Conservation (phyloP, 1,140 invertebrate genomes). For the Callitettix versicolor region DNA sequence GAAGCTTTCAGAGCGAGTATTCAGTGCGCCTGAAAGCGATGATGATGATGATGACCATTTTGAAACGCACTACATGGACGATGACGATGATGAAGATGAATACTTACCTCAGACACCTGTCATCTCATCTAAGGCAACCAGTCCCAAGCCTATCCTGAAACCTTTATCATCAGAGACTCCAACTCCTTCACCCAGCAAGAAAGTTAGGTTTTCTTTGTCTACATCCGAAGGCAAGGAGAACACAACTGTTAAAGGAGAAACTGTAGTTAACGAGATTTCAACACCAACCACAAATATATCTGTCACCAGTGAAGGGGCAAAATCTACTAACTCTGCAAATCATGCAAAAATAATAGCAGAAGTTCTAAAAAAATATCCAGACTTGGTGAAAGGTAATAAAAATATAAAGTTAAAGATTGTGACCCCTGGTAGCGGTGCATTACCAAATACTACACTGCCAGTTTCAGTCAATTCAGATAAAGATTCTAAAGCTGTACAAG, state of each 20-base stretch:
- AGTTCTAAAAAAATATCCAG: conserved; percentile 64
- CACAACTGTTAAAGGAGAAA: not conserved
- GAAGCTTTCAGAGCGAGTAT: not conserved
- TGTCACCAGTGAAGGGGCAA: not conserved
- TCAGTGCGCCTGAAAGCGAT: conserved; percentile 31
- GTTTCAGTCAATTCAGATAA: conserved; percentile 26
- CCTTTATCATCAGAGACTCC: not conserved
- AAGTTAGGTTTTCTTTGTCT: conserved; percentile 9
- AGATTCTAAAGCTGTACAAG: conserved; percentile 29
- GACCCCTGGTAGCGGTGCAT: conserved; percentile 37
- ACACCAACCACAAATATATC: not conserved
- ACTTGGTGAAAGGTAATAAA: conserved; percentile 73
- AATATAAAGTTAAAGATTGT: conserved; percentile 80
- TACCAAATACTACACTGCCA: conserved; percentile 19
- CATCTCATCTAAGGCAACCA: conserved; percentile 1
- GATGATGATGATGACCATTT: conserved; percentile 39
- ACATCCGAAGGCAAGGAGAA: not conserved
- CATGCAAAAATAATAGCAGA: conserved; percentile 68
- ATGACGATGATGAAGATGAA: conserved; percentile 33
- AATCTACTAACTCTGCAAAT: conserved; percentile 36
- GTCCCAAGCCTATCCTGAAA: conserved; percentile 11
- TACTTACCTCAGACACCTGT: conserved; percentile 2
- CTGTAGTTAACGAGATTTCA: too few species aligned
- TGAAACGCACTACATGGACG: conserved; percentile 39
- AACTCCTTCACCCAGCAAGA: conserved; percentile 5